Evolutionary conservation across 2,888 invertebrate genomes (phyloP), one percentile per base, ranked within the genome.

Genomic region (Acanthococcus lagerstroemiae): DNA sequence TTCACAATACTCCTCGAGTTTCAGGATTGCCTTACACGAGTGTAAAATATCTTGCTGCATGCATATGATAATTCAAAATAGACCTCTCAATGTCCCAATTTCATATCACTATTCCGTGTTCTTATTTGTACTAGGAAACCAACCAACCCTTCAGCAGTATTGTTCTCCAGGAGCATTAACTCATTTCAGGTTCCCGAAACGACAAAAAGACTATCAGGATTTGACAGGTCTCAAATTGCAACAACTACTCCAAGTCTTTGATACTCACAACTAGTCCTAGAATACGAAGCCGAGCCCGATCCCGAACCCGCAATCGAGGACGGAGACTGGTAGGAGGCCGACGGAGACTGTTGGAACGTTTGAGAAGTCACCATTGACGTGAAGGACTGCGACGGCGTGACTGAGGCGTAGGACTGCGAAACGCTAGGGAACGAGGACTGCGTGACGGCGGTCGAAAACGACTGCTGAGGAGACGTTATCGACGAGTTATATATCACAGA

Each of bases 401-500:
- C 61, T 52, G 61, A 50, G 12, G 25, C 27, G n/a, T 66, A 55
- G 2, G 66, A 48, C 37, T 55, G 55, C 55, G 66, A 48, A 15
- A 66, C 66, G 44, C 37, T 63, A n/a, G 44, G 19, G n/a, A 66
- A 66, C 50, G 60, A 46, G 6, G 66, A 26, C 37, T 66, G 66
- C 25, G 66, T 55, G n/a, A 56, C 37, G 9, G 46, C 56, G 17
- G 66, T 15, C 46, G 56, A 25, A 50, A 55, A 66, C 12, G 56
- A 19, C 22, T 66, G 66, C 27, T 46, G 55, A 6, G 66, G 56
- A 17, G 55, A 46, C 46, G 55, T 56, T 21, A 66, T 56, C 24
- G 66, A 66, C 25, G 66, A 66, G 30, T 66, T 66, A 66, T 66
- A 66, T 55, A 66, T 56, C 66, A 66, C 50, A 55, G 66, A 66